These are phyloP conservation scores for Thamnophis sirtalis DNA, from an alignment of 2,113 vertebrate species.

Conservation along the genomic window DNA sequence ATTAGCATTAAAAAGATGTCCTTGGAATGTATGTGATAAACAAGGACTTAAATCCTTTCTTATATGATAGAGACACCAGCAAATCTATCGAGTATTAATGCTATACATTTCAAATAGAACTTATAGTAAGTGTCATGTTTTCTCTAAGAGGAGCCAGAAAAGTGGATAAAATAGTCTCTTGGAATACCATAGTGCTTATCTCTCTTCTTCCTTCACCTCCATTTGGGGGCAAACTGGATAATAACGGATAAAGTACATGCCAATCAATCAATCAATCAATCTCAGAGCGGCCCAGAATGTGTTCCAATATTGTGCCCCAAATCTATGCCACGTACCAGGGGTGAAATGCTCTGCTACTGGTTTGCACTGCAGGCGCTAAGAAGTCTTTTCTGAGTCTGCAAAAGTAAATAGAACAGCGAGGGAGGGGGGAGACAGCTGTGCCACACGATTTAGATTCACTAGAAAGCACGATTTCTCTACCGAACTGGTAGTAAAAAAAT, in stretches of 20 bases:
- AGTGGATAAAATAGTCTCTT: background rate
- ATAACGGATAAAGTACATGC: background rate
- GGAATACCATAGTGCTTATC: too few relatives aligned
- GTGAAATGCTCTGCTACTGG: too few relatives aligned
- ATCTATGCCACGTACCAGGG: background rate
- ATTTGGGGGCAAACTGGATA: background rate
- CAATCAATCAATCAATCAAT: background rate
- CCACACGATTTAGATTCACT: too few relatives aligned
- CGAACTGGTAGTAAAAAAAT: too few relatives aligned
- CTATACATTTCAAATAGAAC: background rate
- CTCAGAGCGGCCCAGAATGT: background rate
- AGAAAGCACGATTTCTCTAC: too few relatives aligned
- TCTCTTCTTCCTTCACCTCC: background rate
- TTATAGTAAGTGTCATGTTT: background rate
- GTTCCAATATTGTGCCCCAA: background rate
- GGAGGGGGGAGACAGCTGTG: too few relatives aligned
- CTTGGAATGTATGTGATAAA: too few relatives aligned
- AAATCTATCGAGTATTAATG: too few relatives aligned
- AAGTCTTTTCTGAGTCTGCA: too few relatives aligned
- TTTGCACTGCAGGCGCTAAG: too few relatives aligned
- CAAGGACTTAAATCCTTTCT: background rate
- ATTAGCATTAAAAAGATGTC: background rate
- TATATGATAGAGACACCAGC: background rate
- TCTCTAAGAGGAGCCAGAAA: background rate
- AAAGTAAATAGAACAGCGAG: too few relatives aligned